Evolutionary conservation across 2,888 invertebrate species (phyloP).

Genomic region (Lamellibrachia satsuma): DNA sequence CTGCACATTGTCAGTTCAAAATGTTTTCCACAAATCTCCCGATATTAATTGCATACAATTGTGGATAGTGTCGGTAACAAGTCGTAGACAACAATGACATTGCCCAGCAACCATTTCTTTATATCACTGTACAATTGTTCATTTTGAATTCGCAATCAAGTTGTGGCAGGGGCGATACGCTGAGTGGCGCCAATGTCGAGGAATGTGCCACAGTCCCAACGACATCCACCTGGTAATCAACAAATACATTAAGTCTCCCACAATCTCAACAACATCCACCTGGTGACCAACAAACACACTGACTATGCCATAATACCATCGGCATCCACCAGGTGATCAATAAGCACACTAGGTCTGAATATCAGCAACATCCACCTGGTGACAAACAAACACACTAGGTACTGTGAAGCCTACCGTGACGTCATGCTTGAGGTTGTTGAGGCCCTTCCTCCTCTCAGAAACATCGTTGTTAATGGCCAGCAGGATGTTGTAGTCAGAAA

Average conservation of each 20-base stretch:
- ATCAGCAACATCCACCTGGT: neutral
- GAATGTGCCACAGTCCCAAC: neutral
- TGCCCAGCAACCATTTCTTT: too few species aligned
- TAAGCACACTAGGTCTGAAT: neutral
- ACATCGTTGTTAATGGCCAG: slow-evolving; percentile 36
- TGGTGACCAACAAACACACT: neutral
- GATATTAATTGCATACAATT: too few species aligned
- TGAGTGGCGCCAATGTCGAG: too few species aligned
- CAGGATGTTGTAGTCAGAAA: slow-evolving; percentile 40
- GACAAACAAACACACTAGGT: neutral
- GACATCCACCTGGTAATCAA: neutral
- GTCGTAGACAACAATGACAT: too few species aligned
- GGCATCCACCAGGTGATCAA: neutral
- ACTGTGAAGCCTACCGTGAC: slow-evolving; percentile 27
- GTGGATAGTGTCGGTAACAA: too few species aligned
- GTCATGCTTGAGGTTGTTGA: slow-evolving; percentile 39
- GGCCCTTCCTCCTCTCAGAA: slow-evolving; percentile 34
- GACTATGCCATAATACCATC: too few species aligned
- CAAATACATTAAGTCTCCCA: neutral
- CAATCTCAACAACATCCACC: neutral
- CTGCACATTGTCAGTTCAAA: too few species aligned
- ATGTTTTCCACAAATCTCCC: too few species aligned
- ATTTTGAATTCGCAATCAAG: too few species aligned
- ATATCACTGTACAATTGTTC: too few species aligned
- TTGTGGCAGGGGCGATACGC: too few species aligned